A percentile compares a stretch with the other conserved stretches of the same genome.
Evolutionary conservation across 2,888 invertebrate genomes (phyloP).

Genomic region (Actias luna): DNA sequence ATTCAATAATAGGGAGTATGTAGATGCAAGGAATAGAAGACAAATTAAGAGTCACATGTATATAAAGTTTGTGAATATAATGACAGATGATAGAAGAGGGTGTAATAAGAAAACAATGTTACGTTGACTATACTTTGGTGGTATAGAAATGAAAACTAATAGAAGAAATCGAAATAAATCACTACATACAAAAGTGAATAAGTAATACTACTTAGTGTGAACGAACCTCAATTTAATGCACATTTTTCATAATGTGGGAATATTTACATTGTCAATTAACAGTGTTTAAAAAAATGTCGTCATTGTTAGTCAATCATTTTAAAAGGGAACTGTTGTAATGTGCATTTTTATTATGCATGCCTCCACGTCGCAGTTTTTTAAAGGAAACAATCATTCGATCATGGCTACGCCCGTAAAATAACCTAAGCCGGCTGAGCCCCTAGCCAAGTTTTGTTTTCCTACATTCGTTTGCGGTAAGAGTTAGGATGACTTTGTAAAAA

Average conservation of each 20-base stretch:
- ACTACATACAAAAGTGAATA: neutral
- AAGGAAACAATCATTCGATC: neutral
- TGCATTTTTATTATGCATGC: neutral
- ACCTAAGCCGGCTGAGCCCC: too few species aligned
- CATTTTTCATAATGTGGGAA: conserved; percentile 8
- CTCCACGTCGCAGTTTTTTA: neutral
- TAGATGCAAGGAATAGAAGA: too few species aligned
- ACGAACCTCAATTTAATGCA: neutral
- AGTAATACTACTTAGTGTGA: neutral
- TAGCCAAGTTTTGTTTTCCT: too few species aligned
- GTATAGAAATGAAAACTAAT: too few species aligned
- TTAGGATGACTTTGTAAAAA: too few species aligned
- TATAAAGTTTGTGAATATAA: too few species aligned
- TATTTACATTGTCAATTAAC: conserved; percentile 12
- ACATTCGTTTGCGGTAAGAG: too few species aligned
- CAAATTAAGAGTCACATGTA: too few species aligned
- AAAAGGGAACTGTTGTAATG: conserved; percentile 7
- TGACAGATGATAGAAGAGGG: too few species aligned
- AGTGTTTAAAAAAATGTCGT: conserved; percentile 11
- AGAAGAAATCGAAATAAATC: neutral
- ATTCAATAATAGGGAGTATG: too few species aligned
- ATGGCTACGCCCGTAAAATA: neutral
- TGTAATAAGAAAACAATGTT: too few species aligned
- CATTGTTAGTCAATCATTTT: conserved; percentile 18
- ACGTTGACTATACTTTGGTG: too few species aligned